phyloP scores from a whole-genome alignment of 2,888 invertebrate species.

The Nephrotoma flavescens region DNA sequence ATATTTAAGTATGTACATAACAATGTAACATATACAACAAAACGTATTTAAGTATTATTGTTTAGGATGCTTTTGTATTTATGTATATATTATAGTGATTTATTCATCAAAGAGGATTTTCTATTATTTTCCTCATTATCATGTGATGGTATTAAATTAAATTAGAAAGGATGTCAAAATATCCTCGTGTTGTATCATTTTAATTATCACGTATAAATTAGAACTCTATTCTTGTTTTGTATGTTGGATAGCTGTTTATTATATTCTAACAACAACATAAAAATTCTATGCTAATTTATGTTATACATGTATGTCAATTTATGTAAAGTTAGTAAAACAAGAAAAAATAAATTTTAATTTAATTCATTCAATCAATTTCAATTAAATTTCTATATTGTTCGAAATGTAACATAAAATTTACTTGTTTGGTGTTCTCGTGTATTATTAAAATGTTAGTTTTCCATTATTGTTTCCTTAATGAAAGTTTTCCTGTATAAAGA shows the following conservation, averaged over 20 bases:
- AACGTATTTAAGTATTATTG: neutral
- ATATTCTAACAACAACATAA: neutral
- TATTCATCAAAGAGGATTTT: neutral
- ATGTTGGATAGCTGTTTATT: neutral
- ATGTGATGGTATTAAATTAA: neutral
- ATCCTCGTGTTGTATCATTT: neutral
- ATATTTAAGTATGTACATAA: too few relatives aligned
- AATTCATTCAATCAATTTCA: neutral
- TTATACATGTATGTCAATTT: neutral
- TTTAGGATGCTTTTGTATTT: neutral
- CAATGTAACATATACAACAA: neutral
- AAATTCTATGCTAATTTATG: neutral
- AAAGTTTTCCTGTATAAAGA: neutral
- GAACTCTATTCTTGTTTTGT: neutral
- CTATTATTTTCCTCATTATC: neutral
- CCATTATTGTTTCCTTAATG: neutral
- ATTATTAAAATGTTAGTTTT: neutral
- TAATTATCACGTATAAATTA: neutral
- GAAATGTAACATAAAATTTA: neutral
- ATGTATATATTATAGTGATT: neutral
- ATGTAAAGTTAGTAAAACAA: neutral
- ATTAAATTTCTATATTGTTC: neutral
- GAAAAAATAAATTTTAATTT: neutral
- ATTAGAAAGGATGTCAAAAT: neutral
- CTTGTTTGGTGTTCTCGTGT: neutral